phyloP scores from a whole-genome alignment of 2,113 vertebrate genomes.

The Myotis davidii region DNA sequence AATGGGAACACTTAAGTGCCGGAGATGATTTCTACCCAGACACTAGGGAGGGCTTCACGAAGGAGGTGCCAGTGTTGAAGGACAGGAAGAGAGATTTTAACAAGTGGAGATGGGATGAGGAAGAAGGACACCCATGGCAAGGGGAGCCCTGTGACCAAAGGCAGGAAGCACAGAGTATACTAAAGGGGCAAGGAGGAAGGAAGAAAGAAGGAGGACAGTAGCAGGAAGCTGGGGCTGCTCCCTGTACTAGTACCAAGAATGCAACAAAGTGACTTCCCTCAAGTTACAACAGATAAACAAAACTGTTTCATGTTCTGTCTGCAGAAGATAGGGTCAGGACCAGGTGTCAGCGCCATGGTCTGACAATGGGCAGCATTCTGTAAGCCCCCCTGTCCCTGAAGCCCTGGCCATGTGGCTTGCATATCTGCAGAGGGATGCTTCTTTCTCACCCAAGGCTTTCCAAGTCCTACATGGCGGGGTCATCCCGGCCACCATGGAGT shows the following conservation, averaged over 20 bases:
- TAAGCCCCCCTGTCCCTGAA: neutral
- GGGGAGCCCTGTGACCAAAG: neutral
- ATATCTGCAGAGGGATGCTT: neutral
- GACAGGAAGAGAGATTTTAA: neutral
- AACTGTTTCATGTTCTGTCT: slow-evolving; percentile 52
- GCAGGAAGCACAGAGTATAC: neutral
- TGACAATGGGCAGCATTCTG: slow-evolving; percentile 61
- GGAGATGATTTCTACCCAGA: neutral
- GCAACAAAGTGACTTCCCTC: slow-evolving; percentile 54
- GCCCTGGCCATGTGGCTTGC: neutral
- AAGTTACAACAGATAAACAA: neutral
- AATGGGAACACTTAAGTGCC: neutral
- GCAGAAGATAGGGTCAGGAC: slow-evolving; percentile 23
- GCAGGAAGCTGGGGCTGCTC: neutral
- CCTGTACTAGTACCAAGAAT: neutral
- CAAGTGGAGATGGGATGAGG: neutral
- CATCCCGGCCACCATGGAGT: neutral
- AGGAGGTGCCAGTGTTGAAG: neutral
- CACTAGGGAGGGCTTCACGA: neutral
- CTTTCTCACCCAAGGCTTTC: neutral
- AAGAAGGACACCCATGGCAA: neutral
- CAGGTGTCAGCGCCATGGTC: slow-evolving; percentile 43
- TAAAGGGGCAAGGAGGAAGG: neutral
- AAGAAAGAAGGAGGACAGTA: neutral
- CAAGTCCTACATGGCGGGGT: neutral